Conservation (phyloP, 2,113 vertebrate genomes). For the Quiscalus mexicanus region DNA sequence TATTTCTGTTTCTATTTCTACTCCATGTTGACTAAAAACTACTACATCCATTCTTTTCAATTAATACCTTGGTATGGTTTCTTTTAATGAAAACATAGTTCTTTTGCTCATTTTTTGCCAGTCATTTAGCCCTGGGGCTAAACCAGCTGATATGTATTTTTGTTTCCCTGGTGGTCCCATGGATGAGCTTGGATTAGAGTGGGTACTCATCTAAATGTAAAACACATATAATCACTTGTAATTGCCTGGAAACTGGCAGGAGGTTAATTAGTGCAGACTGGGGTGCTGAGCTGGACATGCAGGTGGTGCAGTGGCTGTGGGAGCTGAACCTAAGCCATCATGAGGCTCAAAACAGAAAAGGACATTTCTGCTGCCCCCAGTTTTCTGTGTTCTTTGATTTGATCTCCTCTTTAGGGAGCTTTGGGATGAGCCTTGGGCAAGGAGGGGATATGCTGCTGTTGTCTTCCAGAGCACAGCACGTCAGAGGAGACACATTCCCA, state of each 20-base stretch:
- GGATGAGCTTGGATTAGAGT: rapidly evolving
- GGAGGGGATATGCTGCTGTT: neutral
- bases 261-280: neutral
- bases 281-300: neutral
- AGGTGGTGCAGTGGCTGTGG: neutral
- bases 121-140: neutral
- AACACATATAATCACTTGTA: neutral
- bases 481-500: neutral
- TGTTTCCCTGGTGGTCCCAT: neutral
- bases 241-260: neutral
- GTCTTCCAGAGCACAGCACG: neutral
- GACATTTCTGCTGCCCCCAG: neutral
- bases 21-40: neutral
- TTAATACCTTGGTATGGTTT: neutral
- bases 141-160: neutral
- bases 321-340: neutral
- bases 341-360: neutral
- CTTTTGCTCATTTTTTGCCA: neutral
- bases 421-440: neutral
- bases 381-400: neutral
- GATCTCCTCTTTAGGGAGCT: rapidly evolving
- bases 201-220: neutral
- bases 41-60: neutral
- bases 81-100: neutral
- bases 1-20: neutral